Evolutionary conservation across 2,888 invertebrate species (phyloP).

Genomic region (Chymomyza caudatula): DNA sequence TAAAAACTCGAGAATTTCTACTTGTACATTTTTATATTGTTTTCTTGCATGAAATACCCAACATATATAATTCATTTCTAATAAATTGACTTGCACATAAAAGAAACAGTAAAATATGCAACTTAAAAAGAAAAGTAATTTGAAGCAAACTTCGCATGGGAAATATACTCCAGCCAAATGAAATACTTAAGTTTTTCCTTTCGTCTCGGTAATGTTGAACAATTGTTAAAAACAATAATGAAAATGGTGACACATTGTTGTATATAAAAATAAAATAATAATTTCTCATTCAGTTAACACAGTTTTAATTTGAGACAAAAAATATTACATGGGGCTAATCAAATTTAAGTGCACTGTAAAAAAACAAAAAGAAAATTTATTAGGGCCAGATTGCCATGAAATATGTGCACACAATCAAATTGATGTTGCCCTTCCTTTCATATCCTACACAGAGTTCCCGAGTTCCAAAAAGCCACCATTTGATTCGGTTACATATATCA

Average conservation of each 20-base stretch:
- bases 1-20: neutral
- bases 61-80: no score
- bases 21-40: neutral
- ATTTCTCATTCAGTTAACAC: neutral
- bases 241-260: neutral
- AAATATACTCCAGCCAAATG: constrained; percentile 45
- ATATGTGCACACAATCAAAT: constrained; percentile 4
- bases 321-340: neutral
- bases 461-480: neutral
- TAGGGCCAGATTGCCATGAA: neutral
- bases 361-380: neutral
- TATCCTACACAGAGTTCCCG: neutral
- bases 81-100: neutral
- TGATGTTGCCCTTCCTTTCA: neutral
- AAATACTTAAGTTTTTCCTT: constrained; percentile 16
- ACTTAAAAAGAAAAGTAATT: constrained; percentile 5
- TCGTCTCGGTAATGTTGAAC: neutral
- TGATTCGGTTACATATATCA: neutral
- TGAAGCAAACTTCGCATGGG: constrained; percentile 10
- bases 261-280: constrained; percentile 2
- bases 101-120: neutral
- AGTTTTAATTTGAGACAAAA: neutral
- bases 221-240: neutral
- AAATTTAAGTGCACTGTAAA: neutral
- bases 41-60: neutral